A percentile compares a stretch with the other conserved stretches of the same genome.
Conservation (phyloP, 2,797 vertebrate genomes). For the Kryptopterus vitreolus region DNA sequence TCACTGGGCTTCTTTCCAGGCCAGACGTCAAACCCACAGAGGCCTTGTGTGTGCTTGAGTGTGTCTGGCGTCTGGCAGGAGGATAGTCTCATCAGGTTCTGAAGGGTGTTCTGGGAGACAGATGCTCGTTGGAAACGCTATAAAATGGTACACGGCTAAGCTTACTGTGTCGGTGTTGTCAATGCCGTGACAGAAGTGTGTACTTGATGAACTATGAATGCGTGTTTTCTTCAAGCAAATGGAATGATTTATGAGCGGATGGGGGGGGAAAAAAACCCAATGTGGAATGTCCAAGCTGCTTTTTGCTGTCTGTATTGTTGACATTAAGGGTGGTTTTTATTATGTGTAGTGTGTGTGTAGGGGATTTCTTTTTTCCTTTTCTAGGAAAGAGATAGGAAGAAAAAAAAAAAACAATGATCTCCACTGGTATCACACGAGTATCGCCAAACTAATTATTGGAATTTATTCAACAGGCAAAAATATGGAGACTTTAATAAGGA, state of each 20-base stretch:
- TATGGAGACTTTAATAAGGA: constrained; percentile 42
- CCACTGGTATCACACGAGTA: constrained; percentile 40
- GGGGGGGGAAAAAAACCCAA: background rate
- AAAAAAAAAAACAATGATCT: constrained; percentile 7
- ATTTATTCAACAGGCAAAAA: constrained; percentile 28
- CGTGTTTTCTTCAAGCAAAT: constrained; percentile 41
- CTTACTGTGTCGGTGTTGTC: background rate
- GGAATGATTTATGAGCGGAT: constrained; percentile 27
- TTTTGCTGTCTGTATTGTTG: constrained; percentile 1
- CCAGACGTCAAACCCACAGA: constrained; percentile 48
- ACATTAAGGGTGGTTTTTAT: background rate
- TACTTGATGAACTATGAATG: constrained; percentile 19
- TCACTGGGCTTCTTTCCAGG: constrained; percentile 50
- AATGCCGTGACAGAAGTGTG: constrained; percentile 15
- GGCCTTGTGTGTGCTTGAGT: constrained; percentile 39
- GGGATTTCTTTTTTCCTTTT: background rate
- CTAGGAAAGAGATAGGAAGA: background rate
- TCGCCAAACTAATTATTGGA: constrained; percentile 26
- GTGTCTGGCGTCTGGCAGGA: constrained; percentile 40
- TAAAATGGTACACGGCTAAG: constrained; percentile 1
- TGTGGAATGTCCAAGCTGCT: constrained; percentile 20
- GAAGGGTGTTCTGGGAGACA: constrained; percentile 40
- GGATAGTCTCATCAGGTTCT: constrained; percentile 38
- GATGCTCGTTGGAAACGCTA: constrained; percentile 27
- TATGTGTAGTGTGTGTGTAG: constrained; percentile 37